Evolutionary conservation across 2,888 invertebrate genomes (phyloP).

Genomic region (Norana najaformis): DNA sequence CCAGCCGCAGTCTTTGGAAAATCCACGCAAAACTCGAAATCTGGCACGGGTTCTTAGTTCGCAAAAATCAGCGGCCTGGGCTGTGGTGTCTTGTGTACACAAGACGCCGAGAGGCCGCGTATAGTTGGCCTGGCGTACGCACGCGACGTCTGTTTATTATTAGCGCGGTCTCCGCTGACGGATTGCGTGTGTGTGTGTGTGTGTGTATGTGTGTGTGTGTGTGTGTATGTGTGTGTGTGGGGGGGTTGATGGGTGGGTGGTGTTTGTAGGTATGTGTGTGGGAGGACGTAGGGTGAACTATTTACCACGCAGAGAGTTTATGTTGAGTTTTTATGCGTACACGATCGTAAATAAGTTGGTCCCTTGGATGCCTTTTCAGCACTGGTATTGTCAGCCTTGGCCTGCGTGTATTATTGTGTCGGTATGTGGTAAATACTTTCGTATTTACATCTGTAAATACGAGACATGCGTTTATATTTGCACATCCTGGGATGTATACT

Average conservation of each 20-base stretch:
- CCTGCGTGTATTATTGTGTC: background rate
- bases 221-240: background rate
- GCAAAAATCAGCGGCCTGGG: background rate
- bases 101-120: background rate
- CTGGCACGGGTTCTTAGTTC: background rate
- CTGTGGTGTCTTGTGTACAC: background rate
- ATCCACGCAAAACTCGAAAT: background rate
- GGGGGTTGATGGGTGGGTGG: background rate
- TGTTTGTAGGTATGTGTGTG: background rate
- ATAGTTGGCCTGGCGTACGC: background rate
- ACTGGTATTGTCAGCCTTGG: background rate
- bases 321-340: background rate
- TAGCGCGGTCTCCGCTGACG: no score
- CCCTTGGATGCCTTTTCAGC: background rate
- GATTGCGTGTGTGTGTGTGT: background rate
- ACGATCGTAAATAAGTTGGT: background rate
- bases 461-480: no score
- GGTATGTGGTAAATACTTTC: background rate
- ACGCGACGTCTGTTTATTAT: background rate
- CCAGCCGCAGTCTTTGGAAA: background rate
- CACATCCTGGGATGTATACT: no score
- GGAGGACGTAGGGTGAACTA: background rate
- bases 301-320: background rate
- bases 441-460: background rate
- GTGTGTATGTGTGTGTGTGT: background rate